Conservation (phyloP, 2,888 invertebrate genomes). For the Epinotia nisella region DNA sequence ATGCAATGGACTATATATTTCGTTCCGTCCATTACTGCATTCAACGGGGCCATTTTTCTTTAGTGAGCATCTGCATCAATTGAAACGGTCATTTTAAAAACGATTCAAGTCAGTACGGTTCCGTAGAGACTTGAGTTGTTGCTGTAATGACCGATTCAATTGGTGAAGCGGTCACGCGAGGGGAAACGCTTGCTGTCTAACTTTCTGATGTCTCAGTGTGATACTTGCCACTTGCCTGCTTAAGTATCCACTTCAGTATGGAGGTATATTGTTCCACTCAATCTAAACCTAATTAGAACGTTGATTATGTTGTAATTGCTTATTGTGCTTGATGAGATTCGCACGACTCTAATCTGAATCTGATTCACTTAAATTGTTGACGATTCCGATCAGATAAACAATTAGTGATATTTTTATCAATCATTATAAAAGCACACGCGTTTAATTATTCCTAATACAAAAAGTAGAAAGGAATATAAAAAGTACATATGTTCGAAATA, state of each 20-base stretch:
- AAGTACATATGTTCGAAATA: neutral
- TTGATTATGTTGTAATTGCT: constrained; percentile 1
- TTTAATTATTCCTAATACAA: neutral
- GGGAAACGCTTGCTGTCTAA: constrained; percentile 51
- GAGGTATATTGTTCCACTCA: constrained; percentile 15
- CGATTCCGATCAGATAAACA: neutral
- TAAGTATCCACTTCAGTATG: constrained; percentile 25
- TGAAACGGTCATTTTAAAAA: constrained; percentile 14
- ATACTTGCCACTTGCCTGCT: constrained; percentile 32
- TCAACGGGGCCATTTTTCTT: constrained; percentile 32
- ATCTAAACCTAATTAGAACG: constrained; percentile 23
- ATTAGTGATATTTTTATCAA: neutral
- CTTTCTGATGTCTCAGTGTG: constrained; percentile 49
- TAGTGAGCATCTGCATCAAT: constrained; percentile 35
- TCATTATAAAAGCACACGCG: neutral
- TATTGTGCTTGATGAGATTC: neutral
- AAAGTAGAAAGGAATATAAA: neutral
- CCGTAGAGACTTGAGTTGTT: constrained; percentile 14
- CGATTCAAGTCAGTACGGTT: constrained; percentile 4
- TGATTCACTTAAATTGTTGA: neutral
- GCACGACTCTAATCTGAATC: neutral
- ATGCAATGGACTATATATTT: constrained; percentile 55
- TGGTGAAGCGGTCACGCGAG: constrained; percentile 62
- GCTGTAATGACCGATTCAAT: constrained; percentile 46
- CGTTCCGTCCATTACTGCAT: constrained; percentile 51